Evolutionary conservation across 2,888 invertebrate genomes (phyloP).

Genomic region (Brachynemurus nebulosus): DNA sequence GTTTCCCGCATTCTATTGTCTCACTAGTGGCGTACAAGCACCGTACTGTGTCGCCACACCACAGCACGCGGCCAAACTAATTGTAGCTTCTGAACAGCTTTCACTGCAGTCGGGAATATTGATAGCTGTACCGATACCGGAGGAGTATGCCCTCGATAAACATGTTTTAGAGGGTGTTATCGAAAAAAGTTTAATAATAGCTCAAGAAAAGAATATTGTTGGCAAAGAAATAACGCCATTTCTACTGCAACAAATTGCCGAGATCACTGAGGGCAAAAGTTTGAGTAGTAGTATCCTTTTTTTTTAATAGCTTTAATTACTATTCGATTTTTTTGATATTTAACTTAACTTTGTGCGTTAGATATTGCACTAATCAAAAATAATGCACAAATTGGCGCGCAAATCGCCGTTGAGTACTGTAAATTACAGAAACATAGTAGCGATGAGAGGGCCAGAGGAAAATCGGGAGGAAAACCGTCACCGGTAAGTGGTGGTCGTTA

Average conservation of each 20-base stretch:
- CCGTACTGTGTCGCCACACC: constrained; percentile 53
- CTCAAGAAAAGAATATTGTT: constrained; percentile 40
- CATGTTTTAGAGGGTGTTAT: constrained; percentile 54
- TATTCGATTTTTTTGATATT: constrained; percentile 4
- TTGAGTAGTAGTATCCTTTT: constrained; percentile 71
- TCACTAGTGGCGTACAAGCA: constrained; percentile 54
- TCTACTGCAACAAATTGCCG: constrained; percentile 60
- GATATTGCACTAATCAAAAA: constrained; percentile 87
- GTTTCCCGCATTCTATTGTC: constrained; percentile 92
- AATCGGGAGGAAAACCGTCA: too few species aligned
- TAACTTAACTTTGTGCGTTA: constrained; percentile 28
- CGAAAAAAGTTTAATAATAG: constrained; percentile 47
- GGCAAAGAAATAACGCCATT: constrained; percentile 93
- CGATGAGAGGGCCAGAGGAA: too few species aligned
- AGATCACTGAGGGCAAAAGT: constrained; percentile 70
- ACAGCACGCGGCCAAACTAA: constrained; percentile 56
- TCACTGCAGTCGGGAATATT: constrained; percentile 58
- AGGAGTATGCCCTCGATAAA: constrained; percentile 46
- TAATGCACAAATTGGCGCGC: constrained; percentile 73
- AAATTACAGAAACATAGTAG: too few species aligned
- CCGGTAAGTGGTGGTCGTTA: too few species aligned
- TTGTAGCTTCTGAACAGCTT: constrained; percentile 41
- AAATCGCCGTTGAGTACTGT: constrained; percentile 56
- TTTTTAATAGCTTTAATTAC: background rate
- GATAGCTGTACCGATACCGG: constrained; percentile 83